Percentiles rank a stretch among this genome's conserved stretches.
Conservation (phyloP, 2,888 invertebrate genomes). For the Brachypterus glaber region DNA sequence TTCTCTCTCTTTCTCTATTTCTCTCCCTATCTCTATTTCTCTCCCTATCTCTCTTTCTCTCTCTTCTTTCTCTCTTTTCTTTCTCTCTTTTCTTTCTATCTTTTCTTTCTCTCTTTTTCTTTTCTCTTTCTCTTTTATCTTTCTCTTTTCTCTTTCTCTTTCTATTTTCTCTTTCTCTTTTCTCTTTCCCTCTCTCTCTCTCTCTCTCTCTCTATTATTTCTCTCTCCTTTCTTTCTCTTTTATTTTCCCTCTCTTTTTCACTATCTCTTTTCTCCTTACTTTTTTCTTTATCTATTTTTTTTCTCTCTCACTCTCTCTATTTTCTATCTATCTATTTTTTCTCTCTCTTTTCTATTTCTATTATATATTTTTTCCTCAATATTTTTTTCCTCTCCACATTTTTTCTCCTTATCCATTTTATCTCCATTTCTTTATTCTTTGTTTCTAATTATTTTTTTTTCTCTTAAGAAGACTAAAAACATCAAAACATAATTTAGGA, state of each 20-base stretch:
- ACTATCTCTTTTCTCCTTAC: not conserved
- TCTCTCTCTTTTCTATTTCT: conserved; percentile 1
- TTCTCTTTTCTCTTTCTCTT: no score
- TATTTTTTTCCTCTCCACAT: not conserved
- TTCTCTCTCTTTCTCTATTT: conserved; percentile 1
- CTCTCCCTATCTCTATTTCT: no score
- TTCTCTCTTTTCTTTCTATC: no score
- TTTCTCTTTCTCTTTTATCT: no score
- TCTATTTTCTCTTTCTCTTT: no score
- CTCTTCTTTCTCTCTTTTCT: conserved; percentile 1
- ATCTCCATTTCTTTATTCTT: not conserved
- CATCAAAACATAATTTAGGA: no score
- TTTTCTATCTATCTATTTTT: not conserved
- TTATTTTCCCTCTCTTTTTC: no score
- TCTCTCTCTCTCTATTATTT: no score
- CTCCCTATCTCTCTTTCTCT: not conserved
- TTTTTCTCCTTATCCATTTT: conserved; percentile 2
- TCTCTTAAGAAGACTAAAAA: no score
- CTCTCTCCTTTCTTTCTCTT: no score
- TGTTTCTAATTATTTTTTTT: not conserved
- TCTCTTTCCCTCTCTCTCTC: no score
- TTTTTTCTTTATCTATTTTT: not conserved
- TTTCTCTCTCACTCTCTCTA: not conserved
- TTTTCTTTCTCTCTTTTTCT: no score
- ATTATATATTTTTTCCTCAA: not conserved